Base-by-base conservation (phyloP, 2,113 vertebrate genomes). In the Sapajus apella region DNA sequence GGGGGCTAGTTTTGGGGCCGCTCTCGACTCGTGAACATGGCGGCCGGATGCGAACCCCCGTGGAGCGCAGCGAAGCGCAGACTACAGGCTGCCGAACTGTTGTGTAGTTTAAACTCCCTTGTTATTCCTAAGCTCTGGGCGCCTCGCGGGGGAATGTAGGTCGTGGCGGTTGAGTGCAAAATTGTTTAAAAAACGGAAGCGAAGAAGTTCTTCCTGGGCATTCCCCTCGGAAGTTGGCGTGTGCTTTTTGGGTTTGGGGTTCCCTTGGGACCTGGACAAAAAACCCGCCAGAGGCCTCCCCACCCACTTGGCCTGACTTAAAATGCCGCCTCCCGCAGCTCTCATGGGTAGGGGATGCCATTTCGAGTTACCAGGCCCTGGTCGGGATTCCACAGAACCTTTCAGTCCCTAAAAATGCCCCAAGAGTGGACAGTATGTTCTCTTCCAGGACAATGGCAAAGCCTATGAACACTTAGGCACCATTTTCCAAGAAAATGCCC, bases 1-100 rank as follows among this genome's bases (percentile, higher is more conserved):
- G 73, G 93, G 91, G 95, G 47, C 20, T 66, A 89, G 68, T 87
- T 97, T 94, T 0, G 96, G 97, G 97, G 97, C 91, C 81, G 96
- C 96, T 96, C 91, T 95, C 7, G n/a, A 94, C 83, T 96, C 7
- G 6, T 10, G 92, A 98, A 98, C 91, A 97, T 97, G 97, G 96
- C 94, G 81, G 94, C 94, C 86, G 97, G 43, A 96, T 92, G 1
- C 2, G 94, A 56, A 55, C 93, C 90, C 40, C 6, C 4, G 76
- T 14, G 0, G 20, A 30, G 81, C 45, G 5, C 93, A 73, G 95
- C 84, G 32, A 73, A 40, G 70, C 80, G 64, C 92, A 52, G 77
- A 72, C 61, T 5, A 23, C 6, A 50, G 77, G 92, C 94, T 64
- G 96, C 92, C 4, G 70, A n/a, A n/a, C 70, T 77, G 76, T 79